Evolutionary conservation across 2,888 invertebrate species (phyloP).

Genomic region (Scaeva pyrastri): DNA sequence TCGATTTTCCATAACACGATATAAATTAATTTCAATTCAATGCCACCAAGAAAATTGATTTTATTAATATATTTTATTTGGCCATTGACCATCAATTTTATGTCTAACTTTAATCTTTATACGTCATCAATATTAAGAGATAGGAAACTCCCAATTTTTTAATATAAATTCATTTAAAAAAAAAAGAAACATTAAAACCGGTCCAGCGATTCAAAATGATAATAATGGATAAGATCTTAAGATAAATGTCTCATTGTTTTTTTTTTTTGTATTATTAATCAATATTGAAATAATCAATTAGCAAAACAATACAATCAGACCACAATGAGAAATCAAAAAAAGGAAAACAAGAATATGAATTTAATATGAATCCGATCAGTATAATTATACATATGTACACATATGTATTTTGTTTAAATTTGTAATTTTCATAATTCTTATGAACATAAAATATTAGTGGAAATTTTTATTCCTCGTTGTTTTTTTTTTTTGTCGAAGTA

Average conservation of each 20-base stretch:
- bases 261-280: background rate
- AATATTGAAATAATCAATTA: constrained; percentile 6
- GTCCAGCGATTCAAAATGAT: background rate
- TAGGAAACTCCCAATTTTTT: constrained; percentile 1
- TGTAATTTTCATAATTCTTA: background rate
- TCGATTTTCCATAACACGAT: background rate
- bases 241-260: constrained; percentile 4
- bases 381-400: too few species aligned
- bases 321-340: background rate
- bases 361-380: too few species aligned
- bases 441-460: constrained; percentile 17
- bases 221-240: background rate
- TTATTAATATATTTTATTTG: background rate
- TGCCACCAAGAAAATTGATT: constrained; percentile 14
- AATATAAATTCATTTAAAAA: background rate
- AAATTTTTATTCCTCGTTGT: background rate
- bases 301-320: background rate
- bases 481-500: background rate
- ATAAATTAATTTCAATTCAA: constrained; percentile 10
- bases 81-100: constrained; percentile 10
- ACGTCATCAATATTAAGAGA: constrained; percentile 23
- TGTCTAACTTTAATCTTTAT: background rate
- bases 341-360: background rate
- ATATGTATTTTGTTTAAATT: background rate
- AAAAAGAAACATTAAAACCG: background rate